These are phyloP conservation scores for Alviniconcha marisindica DNA, from an alignment of 1,140 invertebrate species.

Conservation along the genomic window DNA sequence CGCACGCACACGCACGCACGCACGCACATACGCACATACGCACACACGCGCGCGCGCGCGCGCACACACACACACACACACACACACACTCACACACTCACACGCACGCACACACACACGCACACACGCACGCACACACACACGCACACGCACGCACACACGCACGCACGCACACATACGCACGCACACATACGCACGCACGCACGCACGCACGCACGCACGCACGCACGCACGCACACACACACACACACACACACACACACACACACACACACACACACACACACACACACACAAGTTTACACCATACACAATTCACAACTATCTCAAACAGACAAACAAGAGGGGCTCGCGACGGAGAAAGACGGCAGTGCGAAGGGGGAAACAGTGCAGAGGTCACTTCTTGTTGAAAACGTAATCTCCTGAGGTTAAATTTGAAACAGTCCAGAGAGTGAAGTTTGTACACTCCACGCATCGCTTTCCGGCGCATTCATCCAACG, in stretches of 20 bases:
- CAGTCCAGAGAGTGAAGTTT: too few relatives aligned
- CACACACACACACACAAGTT: slow-evolving; percentile 11
- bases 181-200: slow-evolving; percentile 4
- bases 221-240: not conserved
- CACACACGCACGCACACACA: slow-evolving; percentile 18
- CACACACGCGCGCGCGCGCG: not conserved
- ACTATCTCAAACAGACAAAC: too few relatives aligned
- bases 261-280: not conserved
- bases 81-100: slow-evolving; percentile 13
- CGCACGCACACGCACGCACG: not conserved
- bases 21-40: not conserved
- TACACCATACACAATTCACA: too few relatives aligned
- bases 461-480: too few relatives aligned
- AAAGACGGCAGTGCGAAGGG: too few relatives aligned
- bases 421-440: too few relatives aligned
- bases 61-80: slow-evolving; percentile 12
- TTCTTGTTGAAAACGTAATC: too few relatives aligned
- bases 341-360: too few relatives aligned
- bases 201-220: not conserved
- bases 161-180: not conserved
- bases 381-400: too few relatives aligned
- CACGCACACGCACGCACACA: slow-evolving; percentile 20
- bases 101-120: not conserved
- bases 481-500: too few relatives aligned
- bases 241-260: slow-evolving; percentile 19